Percentiles rank a stretch among this genome's conserved stretches.
phyloP scores from a whole-genome alignment of 2,888 invertebrate species.

The Andrena praecox region DNA sequence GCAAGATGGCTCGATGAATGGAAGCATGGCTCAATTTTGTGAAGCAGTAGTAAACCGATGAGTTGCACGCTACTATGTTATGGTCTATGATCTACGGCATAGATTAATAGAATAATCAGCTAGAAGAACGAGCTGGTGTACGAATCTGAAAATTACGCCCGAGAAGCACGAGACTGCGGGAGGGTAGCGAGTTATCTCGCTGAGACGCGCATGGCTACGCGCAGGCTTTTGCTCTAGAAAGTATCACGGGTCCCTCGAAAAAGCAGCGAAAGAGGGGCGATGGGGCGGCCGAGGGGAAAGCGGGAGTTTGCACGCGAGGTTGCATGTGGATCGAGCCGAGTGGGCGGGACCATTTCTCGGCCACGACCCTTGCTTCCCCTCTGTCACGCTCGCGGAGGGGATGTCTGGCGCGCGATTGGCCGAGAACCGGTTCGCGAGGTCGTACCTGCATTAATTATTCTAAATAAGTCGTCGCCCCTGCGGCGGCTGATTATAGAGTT shows the following conservation, averaged over 20 bases:
- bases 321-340: slow-evolving; percentile 61
- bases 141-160: slow-evolving; percentile 1
- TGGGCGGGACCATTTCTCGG: slow-evolving; percentile 60
- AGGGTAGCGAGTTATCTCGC: slow-evolving; percentile 32
- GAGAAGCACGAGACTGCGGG: slow-evolving; percentile 14
- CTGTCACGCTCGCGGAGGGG: slow-evolving; percentile 67
- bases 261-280: slow-evolving; percentile 33
- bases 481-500: slow-evolving; percentile 83
- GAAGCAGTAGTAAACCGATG: too few species aligned
- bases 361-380: slow-evolving; percentile 77
- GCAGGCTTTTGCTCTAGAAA: slow-evolving; percentile 69
- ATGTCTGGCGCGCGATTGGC: slow-evolving; percentile 71
- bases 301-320: slow-evolving; percentile 65
- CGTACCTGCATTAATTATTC: slow-evolving; percentile 83
- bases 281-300: slow-evolving; percentile 24
- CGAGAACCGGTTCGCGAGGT: slow-evolving; percentile 75
- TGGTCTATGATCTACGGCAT: neutral
- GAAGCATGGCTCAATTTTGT: too few species aligned
- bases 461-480: slow-evolving; percentile 84
- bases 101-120: neutral
- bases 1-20: too few species aligned
- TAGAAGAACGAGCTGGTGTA: neutral
- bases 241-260: slow-evolving; percentile 61
- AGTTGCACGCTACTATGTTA: too few species aligned
- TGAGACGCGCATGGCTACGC: slow-evolving; percentile 59